These are phyloP conservation scores for Anastrepha obliqua DNA, from an alignment of 1,140 invertebrate genomes.

Conservation along the genomic window DNA sequence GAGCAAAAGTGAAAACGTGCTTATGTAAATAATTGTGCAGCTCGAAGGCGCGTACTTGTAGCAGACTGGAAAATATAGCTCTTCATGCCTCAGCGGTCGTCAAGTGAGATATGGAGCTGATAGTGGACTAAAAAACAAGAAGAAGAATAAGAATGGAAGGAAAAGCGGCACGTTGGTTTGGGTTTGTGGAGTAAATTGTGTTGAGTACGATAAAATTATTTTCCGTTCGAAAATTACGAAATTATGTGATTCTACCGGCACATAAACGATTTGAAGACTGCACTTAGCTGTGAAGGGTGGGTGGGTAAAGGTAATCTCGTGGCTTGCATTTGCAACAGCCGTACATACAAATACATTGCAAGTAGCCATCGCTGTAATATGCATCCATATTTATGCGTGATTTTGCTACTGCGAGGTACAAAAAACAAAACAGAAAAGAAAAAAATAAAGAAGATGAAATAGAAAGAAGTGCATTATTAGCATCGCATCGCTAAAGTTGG, in stretches of 20 bases:
- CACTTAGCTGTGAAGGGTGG: neutral
- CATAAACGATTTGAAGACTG: neutral
- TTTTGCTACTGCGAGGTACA: too few species aligned
- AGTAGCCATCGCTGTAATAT: too few species aligned
- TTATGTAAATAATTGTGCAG: neutral
- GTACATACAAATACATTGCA: too few species aligned
- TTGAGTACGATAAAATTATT: slow-evolving; percentile 5
- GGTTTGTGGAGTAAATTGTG: neutral
- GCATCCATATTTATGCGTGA: too few species aligned
- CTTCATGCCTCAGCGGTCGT: neutral
- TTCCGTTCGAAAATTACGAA: neutral
- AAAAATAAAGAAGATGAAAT: too few species aligned
- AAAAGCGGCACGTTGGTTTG: neutral
- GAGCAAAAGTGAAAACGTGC: slow-evolving; percentile 5
- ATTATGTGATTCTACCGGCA: neutral
- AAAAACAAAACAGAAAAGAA: too few species aligned
- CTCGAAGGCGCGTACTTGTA: neutral
- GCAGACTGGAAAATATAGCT: neutral
- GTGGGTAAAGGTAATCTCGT: too few species aligned
- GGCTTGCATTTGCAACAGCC: too few species aligned
- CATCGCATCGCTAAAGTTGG: too few species aligned
- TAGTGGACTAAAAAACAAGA: neutral
- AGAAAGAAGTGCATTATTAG: too few species aligned
- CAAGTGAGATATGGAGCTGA: neutral
- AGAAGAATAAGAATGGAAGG: neutral